Evolutionary conservation across 2,113 vertebrate genomes (phyloP), one percentile per base, ranked within the genome.

Genomic region (Galemys pyrenaicus): DNA sequence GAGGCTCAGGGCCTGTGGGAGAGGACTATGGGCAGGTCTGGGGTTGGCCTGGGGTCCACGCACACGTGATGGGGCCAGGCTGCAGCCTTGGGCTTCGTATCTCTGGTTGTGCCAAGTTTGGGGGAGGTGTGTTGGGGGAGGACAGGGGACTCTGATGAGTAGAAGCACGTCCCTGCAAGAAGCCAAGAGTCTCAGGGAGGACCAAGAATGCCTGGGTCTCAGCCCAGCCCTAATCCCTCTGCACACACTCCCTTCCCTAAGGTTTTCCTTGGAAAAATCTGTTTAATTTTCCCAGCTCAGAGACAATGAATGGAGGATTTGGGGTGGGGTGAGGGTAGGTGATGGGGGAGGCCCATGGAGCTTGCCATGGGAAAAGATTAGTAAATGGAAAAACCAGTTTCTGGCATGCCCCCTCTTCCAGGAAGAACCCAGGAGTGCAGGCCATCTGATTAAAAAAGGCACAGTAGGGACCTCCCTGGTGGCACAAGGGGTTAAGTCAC

Each of bases 231-330:
- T 97, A 85, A 96, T 92, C 87, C 84, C 32, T 90, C 62, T 62
- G n/a, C 58, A 78, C 51, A 94, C 65, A 91, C 67, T 92, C 77
- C 62, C 74, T 89, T 96, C 87, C 73, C 89, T 78, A 89, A 96
- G 95, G 89, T 92, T 71, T 89, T 91, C 91, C 49, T 60, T 67
- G 1, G 3, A 91, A 92, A 96, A 94, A 71, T 83, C 58, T 80
- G 77, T 90, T 89, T 91, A 41, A 54, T 91, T 89, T 91, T 95
- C 67, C 77, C 89, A 95, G 92, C 67, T 93, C 30, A 35, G 80
- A 95, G 91, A 92, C 32, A 83, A 80, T 77, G 64, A 75, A 74
- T 85, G 89, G 70, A 51, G 15, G 60, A 35, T 87, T 91, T 92
- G 75, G 86, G 74, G 79, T 87, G 35, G 41, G 68, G 89, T 60